A percentile compares a stretch with the other conserved stretches of the same genome.
Evolutionary conservation across 37 sponge, comb jelly and placozoan genomes (phyloP).

Genomic region (Chondrilla cf. caribensis): DNA sequence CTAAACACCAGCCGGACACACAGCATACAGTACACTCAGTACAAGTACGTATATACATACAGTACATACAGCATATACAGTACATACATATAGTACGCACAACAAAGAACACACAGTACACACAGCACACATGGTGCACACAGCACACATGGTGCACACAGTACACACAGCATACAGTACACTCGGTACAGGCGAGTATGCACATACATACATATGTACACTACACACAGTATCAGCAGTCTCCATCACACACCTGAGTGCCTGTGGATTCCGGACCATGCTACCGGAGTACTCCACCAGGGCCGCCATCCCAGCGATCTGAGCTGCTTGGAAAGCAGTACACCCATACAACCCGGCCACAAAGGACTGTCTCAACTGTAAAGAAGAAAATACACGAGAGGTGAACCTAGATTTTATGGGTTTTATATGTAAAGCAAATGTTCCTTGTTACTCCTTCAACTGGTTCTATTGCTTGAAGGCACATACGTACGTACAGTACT

Average conservation of each 20-base stretch:
- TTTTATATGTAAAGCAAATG: no score
- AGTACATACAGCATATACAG: neutral
- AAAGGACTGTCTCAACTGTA: slow-evolving; percentile 33
- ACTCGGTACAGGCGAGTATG: neutral
- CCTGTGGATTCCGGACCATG: slow-evolving; percentile 8
- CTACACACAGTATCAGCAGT: neutral
- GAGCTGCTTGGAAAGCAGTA: slow-evolving; percentile 34
- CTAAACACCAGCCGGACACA: no score
- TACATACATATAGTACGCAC: slow-evolving; percentile 1
- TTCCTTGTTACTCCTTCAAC: no score
- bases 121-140: neutral
- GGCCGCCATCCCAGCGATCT: slow-evolving; percentile 27
- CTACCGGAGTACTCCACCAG: slow-evolving; percentile 22
- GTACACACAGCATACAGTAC: no score
- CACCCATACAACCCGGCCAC: slow-evolving; percentile 42
- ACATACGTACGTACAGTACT: no score
- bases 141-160: neutral
- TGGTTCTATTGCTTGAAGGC: no score
- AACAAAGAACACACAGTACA: no score
- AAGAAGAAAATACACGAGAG: no score
- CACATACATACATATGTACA: neutral
- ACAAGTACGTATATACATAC: neutral
- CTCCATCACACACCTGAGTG: slow-evolving; percentile 18
- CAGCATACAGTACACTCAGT: no score
- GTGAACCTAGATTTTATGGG: no score